phyloP scores from a whole-genome alignment of 2,797 vertebrate genomes.

The Lepilemur ruficaudatus region DNA sequence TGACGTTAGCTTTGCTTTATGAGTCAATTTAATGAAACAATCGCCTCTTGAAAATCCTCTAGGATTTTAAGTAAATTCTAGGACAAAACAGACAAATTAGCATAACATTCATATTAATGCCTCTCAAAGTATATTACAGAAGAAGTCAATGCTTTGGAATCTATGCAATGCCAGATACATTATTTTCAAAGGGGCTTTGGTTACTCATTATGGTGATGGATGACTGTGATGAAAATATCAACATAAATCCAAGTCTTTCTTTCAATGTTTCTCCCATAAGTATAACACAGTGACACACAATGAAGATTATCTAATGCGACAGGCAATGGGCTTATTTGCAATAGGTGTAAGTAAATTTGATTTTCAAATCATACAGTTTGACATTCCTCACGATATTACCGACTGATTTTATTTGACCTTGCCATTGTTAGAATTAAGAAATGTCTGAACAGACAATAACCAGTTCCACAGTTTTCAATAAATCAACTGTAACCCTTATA shows the following conservation, averaged over 20 bases:
- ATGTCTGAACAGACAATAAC: conserved; percentile 14
- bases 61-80: conserved; percentile 84
- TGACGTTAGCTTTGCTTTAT: conserved; percentile 79
- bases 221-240: conserved; percentile 79
- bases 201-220: conserved; percentile 95
- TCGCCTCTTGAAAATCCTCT: conserved; percentile 81
- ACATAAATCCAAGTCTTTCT: background rate
- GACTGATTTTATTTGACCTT: conserved; percentile 64
- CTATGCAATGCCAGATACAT: conserved; percentile 91
- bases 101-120: conserved; percentile 90
- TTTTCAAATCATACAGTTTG: conserved; percentile 43
- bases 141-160: conserved; percentile 86
- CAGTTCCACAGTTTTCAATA: conserved; percentile 40
- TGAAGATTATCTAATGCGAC: conserved; percentile 57
- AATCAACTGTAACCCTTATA: conserved; percentile 1
- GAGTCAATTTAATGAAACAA: conserved; percentile 82
- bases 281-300: background rate
- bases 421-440: conserved; percentile 49
- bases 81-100: conserved; percentile 87
- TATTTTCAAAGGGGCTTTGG: conserved; percentile 88
- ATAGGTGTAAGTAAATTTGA: conserved; percentile 43
- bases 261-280: conserved; percentile 23
- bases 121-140: conserved; percentile 85
- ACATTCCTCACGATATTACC: conserved; percentile 34
- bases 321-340: conserved; percentile 28